Evolutionary conservation across 2,113 vertebrate species (phyloP), one percentile per base, ranked within the genome.

Genomic region (Hyaena hyaena): DNA sequence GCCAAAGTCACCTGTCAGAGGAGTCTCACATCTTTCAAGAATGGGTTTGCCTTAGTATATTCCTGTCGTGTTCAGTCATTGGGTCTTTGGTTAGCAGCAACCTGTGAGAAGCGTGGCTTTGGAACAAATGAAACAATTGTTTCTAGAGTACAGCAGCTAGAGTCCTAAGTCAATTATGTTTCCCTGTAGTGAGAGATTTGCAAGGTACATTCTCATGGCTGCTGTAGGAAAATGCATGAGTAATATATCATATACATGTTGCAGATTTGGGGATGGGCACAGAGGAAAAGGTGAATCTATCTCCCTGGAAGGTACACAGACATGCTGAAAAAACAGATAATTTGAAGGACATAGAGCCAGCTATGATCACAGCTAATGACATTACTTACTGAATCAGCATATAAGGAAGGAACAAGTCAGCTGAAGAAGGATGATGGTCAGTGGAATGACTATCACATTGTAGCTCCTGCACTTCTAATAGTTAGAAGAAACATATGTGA

Each of bases 401-500:
- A 6, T 48, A 58, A 77, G 73, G 26, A 92, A 90, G 79, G 39
- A 82, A 74, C 19, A 76, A 86, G 8, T 53, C 80, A 83, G 26
- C 31, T 21, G 73, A 53, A 17, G 48, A 74, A 87, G 26, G 39
- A 43, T 35, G 73, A 69, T 84, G 39, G 48, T 74, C 63, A 88
- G 66, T 35, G 66, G 77, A 85, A 88, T 89, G 55, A 84, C 58
- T 65, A 48, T 88, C 48, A 88, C 14, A 43, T 58, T 85, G 10
- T 77, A 58, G 35, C 11, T 80, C 31, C 66, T 85, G 16, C n/a
- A 76, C 71, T 96, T 96, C 48, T 90, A 88, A 96, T 88, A 92
- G 95, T 91, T 96, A 68, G 94, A 82, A 68, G 94, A 82, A 97
- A 80, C 71, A 96, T 95, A 94, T 90, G 35, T 55, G 85, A 86